Conservation (phyloP, 1,140 invertebrate species). For the Theocolax elegans region DNA sequence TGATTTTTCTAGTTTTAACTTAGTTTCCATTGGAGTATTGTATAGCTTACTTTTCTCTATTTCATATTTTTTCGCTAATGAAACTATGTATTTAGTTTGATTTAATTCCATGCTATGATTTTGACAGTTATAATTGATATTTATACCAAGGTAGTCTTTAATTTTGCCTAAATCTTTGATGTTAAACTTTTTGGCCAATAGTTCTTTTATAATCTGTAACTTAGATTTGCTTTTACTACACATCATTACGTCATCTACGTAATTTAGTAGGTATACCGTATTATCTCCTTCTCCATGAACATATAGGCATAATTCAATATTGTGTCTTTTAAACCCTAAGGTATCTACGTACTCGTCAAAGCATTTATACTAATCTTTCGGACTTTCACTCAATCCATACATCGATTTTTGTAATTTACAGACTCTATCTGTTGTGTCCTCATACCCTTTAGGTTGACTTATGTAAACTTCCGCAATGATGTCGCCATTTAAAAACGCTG, state of each 20-base stretch:
- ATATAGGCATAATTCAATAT: constrained; percentile 7
- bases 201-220: constrained; percentile 7
- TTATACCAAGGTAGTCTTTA: too few species aligned
- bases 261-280: constrained; percentile 10
- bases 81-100: constrained; percentile 42
- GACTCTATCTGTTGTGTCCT: background rate
- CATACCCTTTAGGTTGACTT: constrained; percentile 1
- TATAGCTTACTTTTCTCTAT: constrained; percentile 37
- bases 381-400: constrained; percentile 16
- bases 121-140: too few species aligned
- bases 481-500: too few species aligned
- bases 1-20: too few species aligned
- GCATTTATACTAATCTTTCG: constrained; percentile 8
- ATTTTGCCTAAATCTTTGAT: too few species aligned
- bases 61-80: too few species aligned
- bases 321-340: background rate
- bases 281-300: background rate
- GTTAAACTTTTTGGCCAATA: too few species aligned
- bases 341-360: background rate
- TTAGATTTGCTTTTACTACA: constrained; percentile 11
- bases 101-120: background rate
- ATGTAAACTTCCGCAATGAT: too few species aligned
- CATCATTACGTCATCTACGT: too few species aligned
- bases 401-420: background rate
- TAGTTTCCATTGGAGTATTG: too few species aligned